Percentiles rank a stretch among this genome's conserved stretches.
Evolutionary conservation across 2,113 vertebrate genomes (phyloP).

Genomic region (Plecturocebus donacophilus): DNA sequence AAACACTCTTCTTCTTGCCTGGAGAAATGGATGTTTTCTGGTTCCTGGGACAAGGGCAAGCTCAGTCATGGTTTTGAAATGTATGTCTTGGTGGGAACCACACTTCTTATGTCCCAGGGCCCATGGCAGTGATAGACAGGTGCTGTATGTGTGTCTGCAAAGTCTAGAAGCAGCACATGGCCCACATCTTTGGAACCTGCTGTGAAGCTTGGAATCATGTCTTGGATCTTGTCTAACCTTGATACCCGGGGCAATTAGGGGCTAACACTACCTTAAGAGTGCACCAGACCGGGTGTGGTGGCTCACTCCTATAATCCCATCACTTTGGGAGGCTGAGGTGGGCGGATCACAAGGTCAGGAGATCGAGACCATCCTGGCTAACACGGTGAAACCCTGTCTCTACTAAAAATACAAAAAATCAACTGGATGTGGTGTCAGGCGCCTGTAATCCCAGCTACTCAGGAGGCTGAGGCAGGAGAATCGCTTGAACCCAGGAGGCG

Average conservation of each 20-base stretch:
- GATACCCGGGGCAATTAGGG: neutral
- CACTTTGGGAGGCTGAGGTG: no score
- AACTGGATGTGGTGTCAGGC: no score
- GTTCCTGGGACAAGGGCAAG: neutral
- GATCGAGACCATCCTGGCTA: no score
- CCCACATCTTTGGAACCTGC: neutral
- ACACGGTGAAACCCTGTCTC: no score
- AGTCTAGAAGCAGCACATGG: neutral
- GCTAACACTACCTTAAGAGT: neutral
- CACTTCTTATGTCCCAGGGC: neutral
- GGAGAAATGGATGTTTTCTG: neutral
- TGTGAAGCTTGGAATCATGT: neutral
- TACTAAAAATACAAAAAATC: no score
- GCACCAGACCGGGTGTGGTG: accelerated
- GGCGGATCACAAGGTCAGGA: no score
- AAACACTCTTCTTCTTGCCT: neutral
- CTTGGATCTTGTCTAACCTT: neutral
- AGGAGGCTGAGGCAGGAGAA: no score
- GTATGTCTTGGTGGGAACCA: no score
- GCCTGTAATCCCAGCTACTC: no score
- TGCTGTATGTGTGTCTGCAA: neutral
- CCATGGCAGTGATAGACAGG: neutral
- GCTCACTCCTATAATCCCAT: no score
- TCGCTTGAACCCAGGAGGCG: no score
- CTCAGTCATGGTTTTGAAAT: neutral